Conservation (phyloP, 2,113 vertebrate species). For the Strix uralensis region DNA sequence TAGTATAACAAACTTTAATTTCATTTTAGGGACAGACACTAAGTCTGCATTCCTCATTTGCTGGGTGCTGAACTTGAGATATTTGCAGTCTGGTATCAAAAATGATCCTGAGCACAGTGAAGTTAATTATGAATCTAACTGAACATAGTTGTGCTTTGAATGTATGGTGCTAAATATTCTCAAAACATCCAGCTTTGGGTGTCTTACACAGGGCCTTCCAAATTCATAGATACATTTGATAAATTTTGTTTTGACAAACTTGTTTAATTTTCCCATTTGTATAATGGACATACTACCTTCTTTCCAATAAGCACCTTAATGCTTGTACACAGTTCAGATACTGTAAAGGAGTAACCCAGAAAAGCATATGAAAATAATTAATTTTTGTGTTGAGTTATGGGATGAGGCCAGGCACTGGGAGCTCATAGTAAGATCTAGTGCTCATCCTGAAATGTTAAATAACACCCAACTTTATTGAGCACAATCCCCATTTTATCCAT, state of each 20-base stretch:
- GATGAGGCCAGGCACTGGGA: neutral
- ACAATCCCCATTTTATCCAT: neutral
- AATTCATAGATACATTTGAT: neutral
- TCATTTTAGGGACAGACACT: neutral
- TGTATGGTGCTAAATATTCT: accelerated
- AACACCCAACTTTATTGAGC: neutral
- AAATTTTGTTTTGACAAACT: neutral
- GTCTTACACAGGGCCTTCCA: neutral
- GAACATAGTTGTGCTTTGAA: neutral
- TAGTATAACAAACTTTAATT: neutral
- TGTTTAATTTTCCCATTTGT: neutral
- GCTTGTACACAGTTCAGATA: neutral
- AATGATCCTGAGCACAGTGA: neutral
- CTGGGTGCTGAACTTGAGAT: neutral
- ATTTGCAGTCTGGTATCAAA: neutral
- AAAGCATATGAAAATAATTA: neutral
- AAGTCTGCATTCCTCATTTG: neutral
- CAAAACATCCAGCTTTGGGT: neutral
- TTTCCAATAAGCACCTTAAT: neutral
- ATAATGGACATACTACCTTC: neutral
- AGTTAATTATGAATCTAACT: neutral
- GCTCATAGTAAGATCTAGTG: neutral
- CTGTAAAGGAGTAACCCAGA: neutral
- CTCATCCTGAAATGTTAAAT: neutral
- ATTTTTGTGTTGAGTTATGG: neutral